A percentile compares a stretch with the other conserved stretches of the same genome.
Evolutionary conservation across 2,113 vertebrate genomes (phyloP).

Genomic region (Gambusia holbrooki): DNA sequence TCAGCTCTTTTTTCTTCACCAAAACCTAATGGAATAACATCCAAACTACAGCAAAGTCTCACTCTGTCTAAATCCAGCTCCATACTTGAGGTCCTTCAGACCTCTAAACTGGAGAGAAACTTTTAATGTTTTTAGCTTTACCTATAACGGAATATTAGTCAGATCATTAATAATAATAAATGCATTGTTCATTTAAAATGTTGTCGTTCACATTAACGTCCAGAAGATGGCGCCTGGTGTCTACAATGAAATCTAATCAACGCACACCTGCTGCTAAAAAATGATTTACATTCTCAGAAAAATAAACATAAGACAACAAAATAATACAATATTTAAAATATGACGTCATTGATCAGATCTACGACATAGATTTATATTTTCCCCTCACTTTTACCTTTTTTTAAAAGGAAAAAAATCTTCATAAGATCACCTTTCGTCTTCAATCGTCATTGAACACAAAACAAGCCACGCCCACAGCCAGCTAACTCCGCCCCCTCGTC

Average conservation of each 20-base stretch:
- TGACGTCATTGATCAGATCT: too few species aligned
- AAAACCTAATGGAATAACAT: neutral
- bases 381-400: neutral
- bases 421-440: neutral
- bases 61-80: neutral
- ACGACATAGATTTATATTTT: too few species aligned
- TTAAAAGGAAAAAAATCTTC: neutral
- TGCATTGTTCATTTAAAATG: neutral
- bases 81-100: neutral
- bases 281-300: neutral
- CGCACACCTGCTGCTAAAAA: neutral
- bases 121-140: neutral
- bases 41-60: neutral
- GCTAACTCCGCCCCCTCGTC: constrained; percentile 7
- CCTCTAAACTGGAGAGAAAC: neutral
- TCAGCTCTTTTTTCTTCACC: neutral
- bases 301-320: neutral
- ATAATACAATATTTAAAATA: neutral
- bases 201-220: constrained; percentile 27
- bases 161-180: neutral
- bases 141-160: neutral
- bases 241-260: neutral
- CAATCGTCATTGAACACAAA: constrained; percentile 11
- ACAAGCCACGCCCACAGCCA: constrained; percentile 11
- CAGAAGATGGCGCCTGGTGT: constrained; percentile 51